phyloP scores from a whole-genome alignment of 1,140 invertebrate species.

The Helicorthomorpha holstii region DNA sequence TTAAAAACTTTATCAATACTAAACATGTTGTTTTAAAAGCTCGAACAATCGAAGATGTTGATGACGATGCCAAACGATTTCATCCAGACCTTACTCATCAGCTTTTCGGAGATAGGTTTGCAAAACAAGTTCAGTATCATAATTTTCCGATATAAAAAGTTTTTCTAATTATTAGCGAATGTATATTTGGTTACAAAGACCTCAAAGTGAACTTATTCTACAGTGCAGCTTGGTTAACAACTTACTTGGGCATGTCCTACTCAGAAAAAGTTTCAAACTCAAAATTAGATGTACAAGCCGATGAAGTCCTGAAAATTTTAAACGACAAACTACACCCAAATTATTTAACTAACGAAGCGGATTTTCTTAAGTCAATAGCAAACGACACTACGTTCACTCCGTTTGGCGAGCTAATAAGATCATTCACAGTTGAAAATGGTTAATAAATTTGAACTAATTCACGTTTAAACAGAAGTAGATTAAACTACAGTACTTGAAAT shows the following conservation, averaged over 20 bases:
- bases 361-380: constrained; percentile 42
- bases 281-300: constrained; percentile 36
- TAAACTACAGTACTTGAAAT: neutral
- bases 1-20: constrained; percentile 4
- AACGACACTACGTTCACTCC: constrained; percentile 56
- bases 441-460: no score
- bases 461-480: no score
- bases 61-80: constrained; percentile 51
- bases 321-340: constrained; percentile 34
- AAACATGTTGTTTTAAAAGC: neutral
- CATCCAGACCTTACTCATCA: constrained; percentile 83
- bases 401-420: constrained; percentile 45
- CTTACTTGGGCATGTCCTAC: constrained; percentile 49
- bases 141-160: neutral
- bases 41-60: constrained; percentile 38
- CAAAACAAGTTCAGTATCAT: constrained; percentile 6
- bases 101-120: constrained; percentile 67
- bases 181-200: constrained; percentile 81
- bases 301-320: constrained; percentile 57
- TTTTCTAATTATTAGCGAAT: constrained; percentile 41
- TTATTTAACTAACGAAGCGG: constrained; percentile 45
- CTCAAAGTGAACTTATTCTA: constrained; percentile 63
- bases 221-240: constrained; percentile 55
- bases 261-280: constrained; percentile 32
- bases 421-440: constrained; percentile 26